phyloP scores from a whole-genome alignment of 2,888 invertebrate genomes.

The Graphium colonna region DNA sequence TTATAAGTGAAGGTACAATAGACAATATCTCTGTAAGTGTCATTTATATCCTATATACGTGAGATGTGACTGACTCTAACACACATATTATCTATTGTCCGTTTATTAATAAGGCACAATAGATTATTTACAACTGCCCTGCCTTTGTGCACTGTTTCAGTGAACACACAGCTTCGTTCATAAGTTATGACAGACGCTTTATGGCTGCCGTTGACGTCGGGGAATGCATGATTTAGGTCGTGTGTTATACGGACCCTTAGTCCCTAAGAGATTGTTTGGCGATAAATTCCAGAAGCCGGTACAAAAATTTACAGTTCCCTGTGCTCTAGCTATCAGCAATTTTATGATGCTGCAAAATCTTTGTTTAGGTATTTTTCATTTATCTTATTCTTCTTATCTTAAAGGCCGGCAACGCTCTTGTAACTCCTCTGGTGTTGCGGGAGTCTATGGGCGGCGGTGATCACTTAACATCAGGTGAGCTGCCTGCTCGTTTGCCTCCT shows the following conservation, averaged over 20 bases:
- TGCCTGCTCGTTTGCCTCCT: no score
- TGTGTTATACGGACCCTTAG: constrained; percentile 2
- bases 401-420: no score
- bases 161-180: constrained; percentile 5
- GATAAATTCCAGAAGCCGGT: not conserved
- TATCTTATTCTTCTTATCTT: no score
- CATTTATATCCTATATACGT: no score
- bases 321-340: no score
- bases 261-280: constrained; percentile 8
- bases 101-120: constrained; percentile 16
- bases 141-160: not conserved
- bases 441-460: no score
- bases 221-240: not conserved
- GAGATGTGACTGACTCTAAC: not conserved
- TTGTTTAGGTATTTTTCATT: not conserved
- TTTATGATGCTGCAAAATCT: not conserved
- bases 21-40: not conserved
- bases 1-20: not conserved
- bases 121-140: constrained; percentile 1
- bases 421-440: no score
- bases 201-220: constrained; percentile 1
- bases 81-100: constrained; percentile 12
- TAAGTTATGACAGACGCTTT: constrained; percentile 17
- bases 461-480: no score
- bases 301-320: not conserved